Percentiles rank a stretch among this genome's conserved stretches.
These are phyloP conservation scores for Megalurothrips usitatus DNA, from an alignment of 2,888 invertebrate species.

Conservation along the genomic window DNA sequence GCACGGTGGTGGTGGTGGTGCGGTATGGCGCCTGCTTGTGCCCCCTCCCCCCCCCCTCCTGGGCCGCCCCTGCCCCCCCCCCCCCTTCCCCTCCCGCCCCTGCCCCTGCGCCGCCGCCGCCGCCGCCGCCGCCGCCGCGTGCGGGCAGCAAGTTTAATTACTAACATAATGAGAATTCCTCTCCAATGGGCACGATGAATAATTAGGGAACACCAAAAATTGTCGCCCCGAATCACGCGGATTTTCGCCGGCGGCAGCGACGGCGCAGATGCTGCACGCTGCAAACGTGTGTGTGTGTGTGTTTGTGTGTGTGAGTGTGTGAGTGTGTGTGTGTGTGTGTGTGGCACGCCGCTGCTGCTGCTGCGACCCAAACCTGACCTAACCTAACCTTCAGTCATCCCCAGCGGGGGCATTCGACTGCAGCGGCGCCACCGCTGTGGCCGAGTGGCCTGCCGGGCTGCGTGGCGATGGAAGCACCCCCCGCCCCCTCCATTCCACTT, in stretches of 20 bases:
- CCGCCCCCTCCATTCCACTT: neutral
- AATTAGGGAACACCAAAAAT: slow-evolving; percentile 20
- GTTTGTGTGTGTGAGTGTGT: too few relatives aligned
- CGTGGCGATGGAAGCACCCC: neutral
- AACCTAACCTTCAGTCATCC: too few relatives aligned
- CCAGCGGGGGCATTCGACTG: neutral
- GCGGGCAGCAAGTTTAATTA: slow-evolving; percentile 9
- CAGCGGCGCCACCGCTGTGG: neutral
- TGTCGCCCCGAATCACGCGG: slow-evolving; percentile 1
- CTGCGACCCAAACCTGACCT: too few relatives aligned
- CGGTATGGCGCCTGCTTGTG: neutral
- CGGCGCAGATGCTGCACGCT: neutral
- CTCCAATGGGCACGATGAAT: slow-evolving; percentile 26
- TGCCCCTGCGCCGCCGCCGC: neutral
- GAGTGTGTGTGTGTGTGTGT: too few relatives aligned
- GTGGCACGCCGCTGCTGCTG: too few relatives aligned
- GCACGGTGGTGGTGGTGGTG: neutral
- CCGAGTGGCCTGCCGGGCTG: neutral
- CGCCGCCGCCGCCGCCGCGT: slow-evolving; percentile 16
- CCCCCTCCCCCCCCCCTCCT: neutral
- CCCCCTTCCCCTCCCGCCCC: neutral
- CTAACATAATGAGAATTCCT: slow-evolving; percentile 26
- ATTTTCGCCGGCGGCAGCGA: neutral
- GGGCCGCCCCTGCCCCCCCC: neutral
- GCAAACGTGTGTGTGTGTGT: too few relatives aligned